Percentiles rank a stretch among this genome's conserved stretches.
Conservation (phyloP, 1,140 invertebrate genomes). For the Pteromalus puparum region DNA sequence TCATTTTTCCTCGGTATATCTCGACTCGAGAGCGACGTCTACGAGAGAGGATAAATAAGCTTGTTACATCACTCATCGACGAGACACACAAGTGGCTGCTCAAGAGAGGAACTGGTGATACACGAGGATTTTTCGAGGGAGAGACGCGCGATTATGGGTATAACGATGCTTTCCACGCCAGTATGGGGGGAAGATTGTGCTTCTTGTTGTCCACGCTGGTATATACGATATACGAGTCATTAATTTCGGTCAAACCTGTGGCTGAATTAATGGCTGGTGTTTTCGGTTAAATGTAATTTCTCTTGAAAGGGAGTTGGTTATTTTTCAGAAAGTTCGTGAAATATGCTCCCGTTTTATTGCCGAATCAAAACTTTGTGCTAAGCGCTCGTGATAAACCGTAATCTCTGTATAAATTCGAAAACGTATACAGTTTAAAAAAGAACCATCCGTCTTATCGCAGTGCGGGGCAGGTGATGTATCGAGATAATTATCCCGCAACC, state of each 20-base stretch:
- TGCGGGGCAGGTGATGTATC: too few relatives aligned
- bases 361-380: background rate
- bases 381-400: background rate
- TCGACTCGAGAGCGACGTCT: background rate
- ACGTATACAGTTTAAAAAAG: too few relatives aligned
- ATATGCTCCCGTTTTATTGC: background rate
- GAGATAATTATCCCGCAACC: background rate
- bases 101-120: background rate
- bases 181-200: background rate
- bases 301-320: too few relatives aligned
- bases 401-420: background rate
- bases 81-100: background rate
- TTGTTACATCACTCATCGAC: conserved; percentile 6
- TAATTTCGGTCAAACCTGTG: background rate
- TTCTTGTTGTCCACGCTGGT: background rate
- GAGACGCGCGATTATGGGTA: too few relatives aligned
- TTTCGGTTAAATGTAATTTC: background rate
- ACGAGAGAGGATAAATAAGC: conserved; percentile 18
- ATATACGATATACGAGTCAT: background rate
- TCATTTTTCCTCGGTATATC: conserved; percentile 21
- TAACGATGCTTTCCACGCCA: background rate
- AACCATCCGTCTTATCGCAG: too few relatives aligned
- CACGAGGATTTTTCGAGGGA: background rate
- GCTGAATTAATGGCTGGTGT: background rate
- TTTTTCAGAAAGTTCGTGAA: too few relatives aligned